Conservation (phyloP, 2,113 vertebrate genomes). For the Progne subis region DNA sequence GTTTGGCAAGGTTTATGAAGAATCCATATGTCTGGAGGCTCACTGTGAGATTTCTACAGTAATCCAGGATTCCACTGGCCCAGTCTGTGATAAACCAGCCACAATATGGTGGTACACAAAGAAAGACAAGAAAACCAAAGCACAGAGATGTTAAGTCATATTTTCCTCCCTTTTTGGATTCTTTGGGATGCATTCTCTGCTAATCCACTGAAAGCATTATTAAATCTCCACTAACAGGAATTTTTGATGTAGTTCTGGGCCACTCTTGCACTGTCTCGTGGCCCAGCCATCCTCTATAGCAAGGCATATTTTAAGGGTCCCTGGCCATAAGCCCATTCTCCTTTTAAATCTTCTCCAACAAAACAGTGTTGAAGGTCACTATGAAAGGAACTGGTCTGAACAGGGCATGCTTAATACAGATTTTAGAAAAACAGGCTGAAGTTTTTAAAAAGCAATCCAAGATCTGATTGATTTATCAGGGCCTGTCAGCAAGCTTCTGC, state of each 20-base stretch:
- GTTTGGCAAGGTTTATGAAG: neutral
- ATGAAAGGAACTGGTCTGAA: neutral
- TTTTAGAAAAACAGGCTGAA: neutral
- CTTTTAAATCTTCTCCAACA: neutral
- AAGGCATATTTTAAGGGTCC: neutral
- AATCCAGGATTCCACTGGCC: neutral
- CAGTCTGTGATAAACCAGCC: conserved; percentile 20
- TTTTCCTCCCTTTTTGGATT: neutral
- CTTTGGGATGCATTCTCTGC: neutral
- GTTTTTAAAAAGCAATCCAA: conserved; percentile 18
- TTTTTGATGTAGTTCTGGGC: neutral
- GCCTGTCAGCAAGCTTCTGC: neutral
- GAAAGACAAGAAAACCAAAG: neutral
- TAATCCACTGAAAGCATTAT: neutral
- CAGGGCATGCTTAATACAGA: neutral
- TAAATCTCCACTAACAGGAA: neutral
- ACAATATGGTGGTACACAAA: neutral
- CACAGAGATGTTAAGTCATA: neutral
- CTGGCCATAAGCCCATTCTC: neutral
- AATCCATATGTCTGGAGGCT: neutral
- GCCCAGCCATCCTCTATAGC: neutral
- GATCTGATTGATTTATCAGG: conserved; percentile 28
- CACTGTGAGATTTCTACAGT: neutral
- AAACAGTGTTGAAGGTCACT: neutral
- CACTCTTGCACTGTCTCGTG: neutral